These are phyloP conservation scores for Geodia barretti DNA, from an alignment of 37 sponge, comb jelly and placozoan species.

Conservation along the genomic window DNA sequence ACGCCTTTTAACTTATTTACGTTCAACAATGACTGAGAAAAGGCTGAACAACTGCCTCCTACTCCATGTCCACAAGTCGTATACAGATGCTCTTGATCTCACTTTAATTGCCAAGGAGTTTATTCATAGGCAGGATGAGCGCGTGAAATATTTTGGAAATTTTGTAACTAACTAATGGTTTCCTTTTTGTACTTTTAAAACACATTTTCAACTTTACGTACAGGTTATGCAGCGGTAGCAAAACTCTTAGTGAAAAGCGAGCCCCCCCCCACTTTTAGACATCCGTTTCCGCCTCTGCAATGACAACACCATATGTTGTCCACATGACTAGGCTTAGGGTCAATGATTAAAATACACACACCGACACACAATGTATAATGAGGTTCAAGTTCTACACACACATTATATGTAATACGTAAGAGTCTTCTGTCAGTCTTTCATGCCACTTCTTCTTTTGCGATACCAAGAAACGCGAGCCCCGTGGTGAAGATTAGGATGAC, in stretches of 20 bases:
- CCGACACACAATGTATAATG: too few species aligned
- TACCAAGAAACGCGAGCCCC: background rate
- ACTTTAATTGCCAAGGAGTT: slow-evolving; percentile 32
- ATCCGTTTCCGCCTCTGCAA: background rate
- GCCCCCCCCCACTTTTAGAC: background rate
- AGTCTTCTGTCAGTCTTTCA: background rate
- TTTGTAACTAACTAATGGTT: slow-evolving; percentile 1
- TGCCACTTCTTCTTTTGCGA: too few species aligned
- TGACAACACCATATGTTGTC: too few species aligned
- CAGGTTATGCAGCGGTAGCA: too few species aligned
- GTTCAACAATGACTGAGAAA: slow-evolving; percentile 63
- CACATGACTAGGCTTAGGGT: too few species aligned
- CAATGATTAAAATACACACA: too few species aligned
- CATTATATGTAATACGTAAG: background rate
- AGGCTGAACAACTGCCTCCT: slow-evolving; percentile 67
- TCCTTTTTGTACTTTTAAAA: background rate
- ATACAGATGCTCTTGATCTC: slow-evolving; percentile 35
- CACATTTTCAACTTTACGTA: background rate
- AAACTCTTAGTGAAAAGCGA: background rate
- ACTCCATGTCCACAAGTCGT: slow-evolving; percentile 56
- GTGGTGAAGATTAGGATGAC: slow-evolving; percentile 12
- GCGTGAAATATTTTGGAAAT: slow-evolving; percentile 38
- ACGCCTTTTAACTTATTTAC: slow-evolving; percentile 46
- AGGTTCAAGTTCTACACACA: too few species aligned
- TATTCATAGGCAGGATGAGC: slow-evolving; percentile 13